Evolutionary conservation across 2,888 invertebrate species (phyloP).

Genomic region (Auanema sp.): DNA sequence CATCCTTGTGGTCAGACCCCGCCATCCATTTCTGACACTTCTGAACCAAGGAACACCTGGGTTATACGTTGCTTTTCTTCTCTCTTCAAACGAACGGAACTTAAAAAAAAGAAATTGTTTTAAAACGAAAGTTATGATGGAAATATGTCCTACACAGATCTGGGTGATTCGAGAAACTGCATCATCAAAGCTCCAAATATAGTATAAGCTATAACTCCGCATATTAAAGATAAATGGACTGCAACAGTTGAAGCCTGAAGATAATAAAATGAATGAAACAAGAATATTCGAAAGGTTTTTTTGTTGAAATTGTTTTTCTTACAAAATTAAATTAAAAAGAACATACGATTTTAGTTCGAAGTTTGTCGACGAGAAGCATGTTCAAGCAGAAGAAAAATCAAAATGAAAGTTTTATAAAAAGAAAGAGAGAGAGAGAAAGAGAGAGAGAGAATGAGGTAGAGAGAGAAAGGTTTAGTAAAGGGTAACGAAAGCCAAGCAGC

Average conservation of each 20-base stretch:
- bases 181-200: conserved; percentile 54
- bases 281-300: no score
- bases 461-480: no score
- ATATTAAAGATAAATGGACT: conserved; percentile 51
- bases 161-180: conserved; percentile 49
- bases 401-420: no score
- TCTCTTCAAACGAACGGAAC: conserved; percentile 12
- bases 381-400: no score
- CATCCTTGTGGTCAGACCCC: conserved; percentile 21
- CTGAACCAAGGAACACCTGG: conserved; percentile 39
- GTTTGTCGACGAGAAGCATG: no score
- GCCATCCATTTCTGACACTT: conserved; percentile 40
- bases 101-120: conserved; percentile 11
- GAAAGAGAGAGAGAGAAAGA: no score
- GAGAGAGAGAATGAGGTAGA: no score
- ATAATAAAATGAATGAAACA: not conserved
- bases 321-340: no score
- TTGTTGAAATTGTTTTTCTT: no score
- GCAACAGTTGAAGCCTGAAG: conserved; percentile 55
- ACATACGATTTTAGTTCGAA: no score
- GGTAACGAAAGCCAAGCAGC: no score
- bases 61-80: conserved; percentile 11
- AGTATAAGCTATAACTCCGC: conserved; percentile 51
- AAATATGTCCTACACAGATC: conserved; percentile 25
- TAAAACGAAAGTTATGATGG: not conserved